Evolutionary conservation across 2,113 vertebrate genomes (phyloP).

Genomic region (Thermophis baileyi): DNA sequence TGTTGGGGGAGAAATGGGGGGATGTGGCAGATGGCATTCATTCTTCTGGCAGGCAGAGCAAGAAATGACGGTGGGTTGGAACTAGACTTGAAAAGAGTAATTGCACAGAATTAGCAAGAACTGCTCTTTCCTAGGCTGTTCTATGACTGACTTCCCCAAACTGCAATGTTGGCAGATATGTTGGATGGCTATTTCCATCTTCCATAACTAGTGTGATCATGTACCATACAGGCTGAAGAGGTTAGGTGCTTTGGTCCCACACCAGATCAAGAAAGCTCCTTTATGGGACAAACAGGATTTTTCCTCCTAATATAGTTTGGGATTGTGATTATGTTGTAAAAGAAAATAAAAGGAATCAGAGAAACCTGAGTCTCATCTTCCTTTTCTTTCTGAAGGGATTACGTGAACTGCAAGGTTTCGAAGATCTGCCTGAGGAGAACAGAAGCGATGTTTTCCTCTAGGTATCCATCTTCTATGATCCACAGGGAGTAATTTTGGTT

Average conservation of each 20-base stretch:
- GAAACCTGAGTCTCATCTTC: neutral
- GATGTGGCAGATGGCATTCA: neutral
- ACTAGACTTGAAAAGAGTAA: neutral
- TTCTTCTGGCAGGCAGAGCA: neutral
- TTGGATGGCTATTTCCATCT: neutral
- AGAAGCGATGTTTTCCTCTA: neutral
- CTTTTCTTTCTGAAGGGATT: constrained; percentile 71
- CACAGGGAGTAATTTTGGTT: neutral
- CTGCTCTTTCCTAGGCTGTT: neutral
- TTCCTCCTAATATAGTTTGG: too few species aligned
- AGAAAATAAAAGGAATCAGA: neutral
- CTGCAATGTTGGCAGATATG: neutral
- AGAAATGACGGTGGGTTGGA: neutral
- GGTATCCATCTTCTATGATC: neutral
- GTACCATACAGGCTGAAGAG: neutral
- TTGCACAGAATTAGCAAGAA: neutral
- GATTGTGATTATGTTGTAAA: neutral
- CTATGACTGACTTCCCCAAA: neutral
- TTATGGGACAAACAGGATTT: neutral
- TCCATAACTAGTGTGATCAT: neutral
- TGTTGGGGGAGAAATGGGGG: neutral
- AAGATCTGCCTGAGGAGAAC: constrained; percentile 63
- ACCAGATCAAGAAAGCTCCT: neutral
- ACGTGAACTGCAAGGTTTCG: constrained; percentile 81
- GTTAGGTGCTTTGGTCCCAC: neutral